phyloP scores from a whole-genome alignment of 2,797 vertebrate genomes.

The Clarias platycephalus region DNA sequence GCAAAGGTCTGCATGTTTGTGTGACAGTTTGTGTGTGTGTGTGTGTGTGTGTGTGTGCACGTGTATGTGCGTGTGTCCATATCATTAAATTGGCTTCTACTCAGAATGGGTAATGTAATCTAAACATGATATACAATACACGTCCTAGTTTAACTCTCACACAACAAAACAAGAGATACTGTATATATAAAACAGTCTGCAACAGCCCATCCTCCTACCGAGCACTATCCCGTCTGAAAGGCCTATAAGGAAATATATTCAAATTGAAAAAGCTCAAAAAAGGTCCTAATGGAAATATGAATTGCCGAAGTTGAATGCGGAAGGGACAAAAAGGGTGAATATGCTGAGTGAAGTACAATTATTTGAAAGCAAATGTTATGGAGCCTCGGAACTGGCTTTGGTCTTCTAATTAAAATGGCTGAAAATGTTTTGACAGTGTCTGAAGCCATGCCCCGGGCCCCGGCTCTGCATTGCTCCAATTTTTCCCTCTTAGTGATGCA shows the following conservation, averaged over 20 bases:
- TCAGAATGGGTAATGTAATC: neutral
- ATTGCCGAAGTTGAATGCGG: constrained; percentile 58
- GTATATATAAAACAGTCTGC: constrained; percentile 32
- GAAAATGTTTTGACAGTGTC: constrained; percentile 63
- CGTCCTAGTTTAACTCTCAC: constrained; percentile 9
- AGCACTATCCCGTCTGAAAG: constrained; percentile 50
- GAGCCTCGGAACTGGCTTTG: constrained; percentile 56
- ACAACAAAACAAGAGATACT: constrained; percentile 35
- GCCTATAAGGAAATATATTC: constrained; percentile 57
- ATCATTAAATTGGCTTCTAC: constrained; percentile 47
- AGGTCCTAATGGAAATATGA: constrained; percentile 61
- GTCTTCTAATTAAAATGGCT: constrained; percentile 64
- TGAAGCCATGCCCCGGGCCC: constrained; percentile 58
- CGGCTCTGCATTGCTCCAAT: constrained; percentile 47
- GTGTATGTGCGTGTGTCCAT: constrained; percentile 52
- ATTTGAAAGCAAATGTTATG: constrained; percentile 61
- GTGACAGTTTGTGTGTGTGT: constrained; percentile 43
- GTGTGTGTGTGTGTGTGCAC: constrained; percentile 2
- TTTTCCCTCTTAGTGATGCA: constrained; percentile 57
- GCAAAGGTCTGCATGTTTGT: constrained; percentile 44
- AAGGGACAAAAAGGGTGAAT: constrained; percentile 56
- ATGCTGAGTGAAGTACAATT: constrained; percentile 61
- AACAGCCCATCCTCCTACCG: constrained; percentile 45
- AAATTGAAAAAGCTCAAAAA: constrained; percentile 60
- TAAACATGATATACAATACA: neutral